Evolutionary conservation across 2,113 vertebrate species (phyloP).

Genomic region (Paramisgurnus dabryanus): DNA sequence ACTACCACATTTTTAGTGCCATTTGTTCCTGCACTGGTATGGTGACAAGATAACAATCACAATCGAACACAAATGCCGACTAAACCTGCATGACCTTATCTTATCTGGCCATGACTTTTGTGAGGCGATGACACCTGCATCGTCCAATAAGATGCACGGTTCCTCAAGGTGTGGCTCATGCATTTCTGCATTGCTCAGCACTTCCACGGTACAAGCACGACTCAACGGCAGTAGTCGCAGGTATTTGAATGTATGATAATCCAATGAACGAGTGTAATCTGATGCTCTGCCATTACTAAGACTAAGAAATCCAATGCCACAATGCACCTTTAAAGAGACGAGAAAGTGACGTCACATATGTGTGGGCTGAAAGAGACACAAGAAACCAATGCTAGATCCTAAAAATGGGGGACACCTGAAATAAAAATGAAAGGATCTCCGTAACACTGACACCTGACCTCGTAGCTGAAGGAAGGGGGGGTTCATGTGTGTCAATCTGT

Average conservation of each 20-base stretch:
- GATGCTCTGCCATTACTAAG: not conserved
- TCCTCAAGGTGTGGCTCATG: not conserved
- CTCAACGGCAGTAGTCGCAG: not conserved
- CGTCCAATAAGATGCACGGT: not conserved
- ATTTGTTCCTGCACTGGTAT: not conserved
- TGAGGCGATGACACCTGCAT: not conserved
- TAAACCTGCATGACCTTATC: not conserved
- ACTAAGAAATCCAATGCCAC: not conserved
- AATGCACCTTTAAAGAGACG: not conserved
- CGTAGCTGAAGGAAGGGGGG: not conserved
- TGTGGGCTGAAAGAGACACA: not conserved
- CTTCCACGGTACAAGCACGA: not conserved
- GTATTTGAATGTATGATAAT: not conserved
- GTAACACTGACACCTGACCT: slow-evolving; percentile 35
- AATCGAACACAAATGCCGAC: not conserved
- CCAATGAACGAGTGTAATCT: not conserved
- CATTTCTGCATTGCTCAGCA: not conserved
- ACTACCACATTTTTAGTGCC: not conserved
- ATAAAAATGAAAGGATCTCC: slow-evolving; percentile 26
- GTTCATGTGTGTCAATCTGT: slow-evolving; percentile 41
- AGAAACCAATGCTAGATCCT: not conserved
- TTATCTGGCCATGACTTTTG: not conserved
- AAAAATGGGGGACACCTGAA: not conserved
- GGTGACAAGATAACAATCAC: not conserved
- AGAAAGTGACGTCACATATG: not conserved